Evolutionary conservation across 2,113 vertebrate species (phyloP), one percentile per base, ranked within the genome.

Genomic region (Bubalus kerabau): DNA sequence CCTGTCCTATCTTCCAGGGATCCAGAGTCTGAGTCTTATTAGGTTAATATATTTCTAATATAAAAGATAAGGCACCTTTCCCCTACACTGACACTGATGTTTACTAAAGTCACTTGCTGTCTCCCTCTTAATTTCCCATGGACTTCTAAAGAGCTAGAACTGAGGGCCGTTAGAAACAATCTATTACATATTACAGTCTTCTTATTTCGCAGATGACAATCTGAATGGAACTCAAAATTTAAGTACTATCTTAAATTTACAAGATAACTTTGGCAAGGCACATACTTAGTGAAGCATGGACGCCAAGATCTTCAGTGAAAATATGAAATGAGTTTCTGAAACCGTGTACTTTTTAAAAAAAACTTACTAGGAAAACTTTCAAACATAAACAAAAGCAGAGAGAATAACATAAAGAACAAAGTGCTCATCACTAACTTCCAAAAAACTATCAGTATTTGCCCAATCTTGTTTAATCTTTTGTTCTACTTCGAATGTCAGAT

Each of bases 281-380:
- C 36, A 96, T 14, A 78, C 24, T 87, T 64, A 60, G 54, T 48
- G 62, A 64, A 54, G 26, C 11, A 83, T 7, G 10, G 7, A 19
- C 56, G 26, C 48, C 59, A 87, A 52, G 93, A 87, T 19, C 43
- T 82, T 97, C 94, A 82, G 7, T 74, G 59, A 86, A 96, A 96
- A 95, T 56, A 52, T 21, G 14, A 64, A 54, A 30, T 50, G 43
- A 74, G 86, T 56, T 95, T 95, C 56, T 90, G 32, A 87, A 95
- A 94, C 81, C 85, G 90, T 2, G 12, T 43, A 87, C 16, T 83
- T 96, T 6, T 40, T 3, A 24, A 74, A 87, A 81, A 64, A 91
- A 91, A 43, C 46, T 36, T 59, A 64, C 24, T 86, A 52, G 26
- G 26, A 96, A 96, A 94, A 91, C 30, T 71, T 94, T 92, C 84